Evolutionary conservation across 2,888 invertebrate species (phyloP), one percentile per base, ranked within the genome.

Genomic region (Seladonia tumulorum): DNA sequence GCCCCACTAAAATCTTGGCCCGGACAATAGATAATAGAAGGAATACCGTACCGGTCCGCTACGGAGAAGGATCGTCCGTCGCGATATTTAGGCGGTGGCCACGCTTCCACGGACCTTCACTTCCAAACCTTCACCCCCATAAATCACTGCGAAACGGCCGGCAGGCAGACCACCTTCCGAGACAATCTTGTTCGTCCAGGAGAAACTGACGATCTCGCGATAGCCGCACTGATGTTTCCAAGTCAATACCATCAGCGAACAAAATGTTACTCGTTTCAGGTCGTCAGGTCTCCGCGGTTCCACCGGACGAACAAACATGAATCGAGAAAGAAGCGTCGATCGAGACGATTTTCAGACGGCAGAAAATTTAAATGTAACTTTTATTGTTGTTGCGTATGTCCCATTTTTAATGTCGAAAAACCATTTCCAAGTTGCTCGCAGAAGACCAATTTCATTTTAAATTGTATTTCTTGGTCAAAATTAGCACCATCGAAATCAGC

Each of bases 11-110:
- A 92, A 92, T 91, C 90, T 89, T 90, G 88, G 87, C 85, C 89
- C 83, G 88, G 84, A 90, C 91, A 90, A 91, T 92, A 93, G 90
- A 92, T 92, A 92, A 92, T 90, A 90, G 91, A 89, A 91, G 88
- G 91, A 90, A 91, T 89, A 91, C 86, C 86, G 71, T 85, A 75
- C 73, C 63, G 83, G 81, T 76, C 72, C 5, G 39, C 76, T 53
- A 5, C 71, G 42, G 79, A 88, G 89, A 88, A 84, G 77, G 78
- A 90, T 89, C 84, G 87, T 66, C 83, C 14, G 75, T 29, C 63
- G 39, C 72, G 87, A 90, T 89, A 90, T 90, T 90, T 87, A 88
- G 82, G 83, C 88, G 88, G 72, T 63, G 79, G 53, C 74, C 53
- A 63, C 71, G 76, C 82, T 81, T 83, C 86, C 82, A 76, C 77